Percentiles rank a stretch among this genome's conserved stretches.
Evolutionary conservation across 2,888 invertebrate genomes (phyloP).

Genomic region (Uropetala carovei): DNA sequence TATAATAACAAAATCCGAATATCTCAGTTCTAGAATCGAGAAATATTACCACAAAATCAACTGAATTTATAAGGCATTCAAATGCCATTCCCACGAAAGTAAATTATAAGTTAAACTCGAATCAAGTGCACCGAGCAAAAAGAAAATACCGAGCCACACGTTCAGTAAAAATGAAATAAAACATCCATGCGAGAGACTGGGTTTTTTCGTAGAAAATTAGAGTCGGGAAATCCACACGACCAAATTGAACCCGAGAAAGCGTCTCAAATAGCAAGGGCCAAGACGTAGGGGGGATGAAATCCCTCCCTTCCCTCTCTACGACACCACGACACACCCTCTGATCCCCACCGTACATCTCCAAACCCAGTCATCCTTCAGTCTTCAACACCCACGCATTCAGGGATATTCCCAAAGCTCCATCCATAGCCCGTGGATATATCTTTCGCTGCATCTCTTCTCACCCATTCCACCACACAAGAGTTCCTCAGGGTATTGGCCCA

Average conservation of each 20-base stretch:
- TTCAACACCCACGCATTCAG: slow-evolving; percentile 11
- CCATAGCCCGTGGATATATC: slow-evolving; percentile 15
- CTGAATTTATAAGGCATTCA: too few species aligned
- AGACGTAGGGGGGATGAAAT: neutral
- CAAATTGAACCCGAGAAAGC: neutral
- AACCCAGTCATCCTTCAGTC: slow-evolving; percentile 46
- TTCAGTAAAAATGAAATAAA: too few species aligned
- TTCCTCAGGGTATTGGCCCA: slow-evolving; percentile 53
- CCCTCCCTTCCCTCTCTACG: too few species aligned
- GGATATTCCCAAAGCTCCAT: slow-evolving; percentile 35
- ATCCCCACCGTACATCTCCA: neutral
- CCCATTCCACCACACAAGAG: neutral
- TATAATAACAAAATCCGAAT: too few species aligned
- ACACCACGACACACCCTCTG: neutral
- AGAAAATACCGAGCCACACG: too few species aligned
- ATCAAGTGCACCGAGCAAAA: too few species aligned
- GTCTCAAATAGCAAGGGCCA: neutral
- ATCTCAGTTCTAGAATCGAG: too few species aligned
- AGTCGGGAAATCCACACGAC: neutral
- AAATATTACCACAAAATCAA: too few species aligned
- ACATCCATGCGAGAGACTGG: too few species aligned
- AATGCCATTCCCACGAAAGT: too few species aligned
- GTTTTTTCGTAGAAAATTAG: neutral
- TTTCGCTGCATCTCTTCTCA: slow-evolving; percentile 1
- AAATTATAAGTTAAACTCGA: too few species aligned